phyloP scores from a whole-genome alignment of 2,888 invertebrate species.

The Phanerotoma sp. region DNA sequence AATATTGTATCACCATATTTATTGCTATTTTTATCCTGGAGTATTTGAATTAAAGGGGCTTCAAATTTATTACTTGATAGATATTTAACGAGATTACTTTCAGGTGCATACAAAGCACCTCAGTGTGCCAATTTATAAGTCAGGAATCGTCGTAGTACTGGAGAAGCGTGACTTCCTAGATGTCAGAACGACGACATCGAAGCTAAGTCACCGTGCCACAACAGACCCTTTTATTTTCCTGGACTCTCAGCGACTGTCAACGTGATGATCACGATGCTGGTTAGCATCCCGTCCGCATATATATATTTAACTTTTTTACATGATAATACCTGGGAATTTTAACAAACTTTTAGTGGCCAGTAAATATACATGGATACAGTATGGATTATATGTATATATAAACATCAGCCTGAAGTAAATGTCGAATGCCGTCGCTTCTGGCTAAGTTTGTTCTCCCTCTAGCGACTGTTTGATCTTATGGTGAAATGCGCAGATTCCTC shows the following conservation, averaged over 20 bases:
- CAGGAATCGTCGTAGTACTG: neutral
- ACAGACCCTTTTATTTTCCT: conserved; percentile 1
- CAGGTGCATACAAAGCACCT: neutral
- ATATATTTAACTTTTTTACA: too few species aligned
- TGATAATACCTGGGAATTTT: too few species aligned
- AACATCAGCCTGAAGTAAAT: conserved; percentile 31
- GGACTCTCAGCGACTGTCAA: neutral
- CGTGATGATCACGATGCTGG: too few species aligned
- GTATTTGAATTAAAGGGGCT: neutral
- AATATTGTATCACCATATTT: neutral
- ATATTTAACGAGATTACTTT: conserved; percentile 4
- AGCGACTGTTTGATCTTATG: neutral
- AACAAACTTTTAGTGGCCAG: too few species aligned
- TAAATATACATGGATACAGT: too few species aligned
- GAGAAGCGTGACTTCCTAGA: conserved; percentile 25
- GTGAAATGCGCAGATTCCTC: neutral
- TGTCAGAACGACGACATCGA: conserved; percentile 8
- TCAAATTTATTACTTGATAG: conserved; percentile 2
- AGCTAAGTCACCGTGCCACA: conserved; percentile 9
- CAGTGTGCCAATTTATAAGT: conserved; percentile 12
- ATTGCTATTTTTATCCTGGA: neutral
- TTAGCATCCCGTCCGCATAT: too few species aligned
- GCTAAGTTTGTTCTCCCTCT: neutral
- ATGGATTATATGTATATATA: neutral
- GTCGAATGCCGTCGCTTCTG: conserved; percentile 32